Conservation (phyloP, 1,140 invertebrate genomes). For the Capitella teleta region DNA sequence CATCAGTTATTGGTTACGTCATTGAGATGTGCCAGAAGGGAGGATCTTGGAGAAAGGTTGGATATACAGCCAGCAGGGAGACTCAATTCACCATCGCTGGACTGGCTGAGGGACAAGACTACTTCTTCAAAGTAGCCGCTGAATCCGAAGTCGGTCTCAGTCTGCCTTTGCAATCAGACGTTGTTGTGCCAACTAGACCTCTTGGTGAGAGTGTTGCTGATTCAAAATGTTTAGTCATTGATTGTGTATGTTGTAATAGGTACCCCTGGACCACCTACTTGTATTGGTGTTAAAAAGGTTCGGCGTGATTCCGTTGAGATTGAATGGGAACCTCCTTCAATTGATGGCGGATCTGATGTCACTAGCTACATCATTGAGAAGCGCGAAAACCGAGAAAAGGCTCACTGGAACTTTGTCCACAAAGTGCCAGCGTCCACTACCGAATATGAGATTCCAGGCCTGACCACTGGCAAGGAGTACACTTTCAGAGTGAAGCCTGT, state of each 20-base stretch:
- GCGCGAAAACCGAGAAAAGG: slow-evolving; percentile 51
- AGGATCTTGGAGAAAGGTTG: slow-evolving; percentile 75
- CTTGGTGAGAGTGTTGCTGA: slow-evolving; percentile 62
- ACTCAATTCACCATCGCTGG: slow-evolving; percentile 81
- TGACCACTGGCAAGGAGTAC: slow-evolving; percentile 85
- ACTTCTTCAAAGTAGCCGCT: slow-evolving; percentile 86
- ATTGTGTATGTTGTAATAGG: too few species aligned
- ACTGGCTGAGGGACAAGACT: slow-evolving; percentile 74
- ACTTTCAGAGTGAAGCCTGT: slow-evolving; percentile 84
- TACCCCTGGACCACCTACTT: too few species aligned
- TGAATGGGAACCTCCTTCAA: slow-evolving; percentile 67
- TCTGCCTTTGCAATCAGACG: slow-evolving; percentile 72
- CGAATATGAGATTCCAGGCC: slow-evolving; percentile 82
- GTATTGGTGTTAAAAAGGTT: too few species aligned
- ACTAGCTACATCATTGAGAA: slow-evolving; percentile 39
- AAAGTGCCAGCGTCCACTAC: slow-evolving; percentile 53
- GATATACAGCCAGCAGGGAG: slow-evolving; percentile 55
- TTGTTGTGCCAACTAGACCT: slow-evolving; percentile 82
- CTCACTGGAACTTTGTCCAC: not conserved
- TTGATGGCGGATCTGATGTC: slow-evolving; percentile 30
- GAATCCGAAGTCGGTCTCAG: slow-evolving; percentile 93
- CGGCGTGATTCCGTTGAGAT: slow-evolving; percentile 81
- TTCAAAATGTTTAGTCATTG: too few species aligned
- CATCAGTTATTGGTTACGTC: slow-evolving; percentile 65
- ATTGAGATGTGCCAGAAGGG: slow-evolving; percentile 88